Evolutionary conservation across 2,113 vertebrate genomes (phyloP).

Genomic region (Microcebus lehilahytsara): DNA sequence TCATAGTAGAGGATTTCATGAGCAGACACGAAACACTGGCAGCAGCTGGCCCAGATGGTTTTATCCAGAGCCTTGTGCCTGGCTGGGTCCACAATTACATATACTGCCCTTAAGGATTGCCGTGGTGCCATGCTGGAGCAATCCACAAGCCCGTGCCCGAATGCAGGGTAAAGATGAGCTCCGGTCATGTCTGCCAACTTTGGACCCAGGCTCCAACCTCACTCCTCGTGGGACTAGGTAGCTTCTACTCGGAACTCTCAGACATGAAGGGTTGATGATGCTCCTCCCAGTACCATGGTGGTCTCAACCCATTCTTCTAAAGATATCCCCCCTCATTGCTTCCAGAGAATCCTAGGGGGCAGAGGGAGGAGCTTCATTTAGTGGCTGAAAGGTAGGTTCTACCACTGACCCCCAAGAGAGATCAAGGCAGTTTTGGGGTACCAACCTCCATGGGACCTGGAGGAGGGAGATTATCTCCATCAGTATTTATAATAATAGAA

Average conservation of each 20-base stretch:
- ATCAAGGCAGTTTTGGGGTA: not conserved
- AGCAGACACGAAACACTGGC: not conserved
- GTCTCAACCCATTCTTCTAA: not conserved
- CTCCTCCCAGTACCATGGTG: too few species aligned
- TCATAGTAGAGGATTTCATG: not conserved
- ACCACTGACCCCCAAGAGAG: not conserved
- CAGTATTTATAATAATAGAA: not conserved
- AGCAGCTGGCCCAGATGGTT: not conserved
- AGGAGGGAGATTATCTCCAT: not conserved
- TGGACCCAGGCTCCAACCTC: not conserved
- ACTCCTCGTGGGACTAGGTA: not conserved
- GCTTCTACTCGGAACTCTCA: not conserved
- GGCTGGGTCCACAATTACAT: too few species aligned
- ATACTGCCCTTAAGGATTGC: not conserved
- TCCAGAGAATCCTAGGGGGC: not conserved
- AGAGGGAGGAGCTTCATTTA: not conserved
- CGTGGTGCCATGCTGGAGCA: not conserved
- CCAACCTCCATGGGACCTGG: not conserved
- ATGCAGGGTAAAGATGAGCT: not conserved
- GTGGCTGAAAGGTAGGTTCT: not conserved
- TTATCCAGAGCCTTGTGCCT: not conserved
- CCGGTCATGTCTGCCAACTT: not conserved
- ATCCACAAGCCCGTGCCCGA: not conserved
- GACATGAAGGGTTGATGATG: not conserved
- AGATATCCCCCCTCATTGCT: not conserved